Base-by-base conservation (phyloP, 2,888 invertebrate genomes). In the Alsophila aescularia region DNA sequence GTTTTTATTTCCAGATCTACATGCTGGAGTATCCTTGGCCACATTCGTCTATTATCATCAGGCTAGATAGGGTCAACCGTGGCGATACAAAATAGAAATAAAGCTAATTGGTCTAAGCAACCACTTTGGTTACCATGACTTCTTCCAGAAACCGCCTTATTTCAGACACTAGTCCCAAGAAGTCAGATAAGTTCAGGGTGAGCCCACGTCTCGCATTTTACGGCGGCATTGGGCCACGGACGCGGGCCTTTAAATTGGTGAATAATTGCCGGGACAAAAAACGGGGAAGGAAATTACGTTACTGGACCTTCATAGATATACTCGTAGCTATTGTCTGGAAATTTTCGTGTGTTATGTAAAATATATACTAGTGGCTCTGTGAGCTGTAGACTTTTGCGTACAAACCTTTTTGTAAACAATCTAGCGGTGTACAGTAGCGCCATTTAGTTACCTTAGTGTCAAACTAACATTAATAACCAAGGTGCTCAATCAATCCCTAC, bases 221-320 rank as follows among this genome's bases (percentile, higher is more conserved):
- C 41, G 45, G 41, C 21, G 39, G 24, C 15, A 14, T 13, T 34
- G 21, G 52, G 37, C 31, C 43, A 13, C 37, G 15, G 32, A 40
- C 34, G 31, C 21, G 29, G 32, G 55, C 45, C 50, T 56, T 56
- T 56, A 56, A 56, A 56, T 51, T 56, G 50, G 50, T 56, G 36
- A 56, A 56, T 56, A 56, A 56, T 56, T 56, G 50, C 45, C 14
- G n/a, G 15, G 29, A 29, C 32, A 45, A 47, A 44, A 45, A 40
- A 44, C 24, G n/a, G 35, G 41, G 27, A 10, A 35, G 45, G n/a
- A 12, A 51, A 50, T 45, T 45, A 41, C 36, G 55, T 45, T 24
- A 45, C 50, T 36, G 31, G 40, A 41, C 41, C 31, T 39, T 29
- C 13, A 15, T 12, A 45, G 37, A 43, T 48, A 24, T n/a, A n/a